phyloP scores from a whole-genome alignment of 2,888 invertebrate species.

The Ophion obscuratus region DNA sequence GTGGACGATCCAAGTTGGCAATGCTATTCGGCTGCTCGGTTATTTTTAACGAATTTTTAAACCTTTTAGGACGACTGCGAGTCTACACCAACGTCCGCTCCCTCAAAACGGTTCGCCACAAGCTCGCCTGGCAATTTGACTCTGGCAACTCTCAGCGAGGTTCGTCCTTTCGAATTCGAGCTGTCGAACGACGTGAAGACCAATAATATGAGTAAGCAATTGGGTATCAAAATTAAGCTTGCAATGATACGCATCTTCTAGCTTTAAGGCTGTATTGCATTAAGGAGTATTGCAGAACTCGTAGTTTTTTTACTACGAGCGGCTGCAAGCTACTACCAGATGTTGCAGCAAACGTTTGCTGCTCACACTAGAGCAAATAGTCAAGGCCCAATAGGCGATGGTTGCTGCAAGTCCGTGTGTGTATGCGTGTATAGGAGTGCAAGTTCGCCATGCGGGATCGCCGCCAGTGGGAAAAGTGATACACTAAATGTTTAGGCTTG shows the following conservation, averaged over 20 bases:
- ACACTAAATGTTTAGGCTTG: too few species aligned
- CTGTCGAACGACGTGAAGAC: conserved; percentile 60
- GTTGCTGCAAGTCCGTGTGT: too few species aligned
- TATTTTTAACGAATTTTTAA: not conserved
- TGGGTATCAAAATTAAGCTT: not conserved
- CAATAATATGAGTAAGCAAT: conserved; percentile 70
- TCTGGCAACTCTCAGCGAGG: conserved; percentile 74
- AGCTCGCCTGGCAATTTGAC: conserved; percentile 70
- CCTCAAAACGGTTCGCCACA: conserved; percentile 72
- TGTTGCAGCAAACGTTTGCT: too few species aligned
- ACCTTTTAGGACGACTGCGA: conserved; percentile 44
- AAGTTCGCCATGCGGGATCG: too few species aligned
- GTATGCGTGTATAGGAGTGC: too few species aligned
- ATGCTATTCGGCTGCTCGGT: not conserved
- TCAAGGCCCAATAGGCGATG: too few species aligned
- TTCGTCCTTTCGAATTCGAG: conserved; percentile 73
- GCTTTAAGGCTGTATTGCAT: not conserved
- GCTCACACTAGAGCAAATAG: too few species aligned
- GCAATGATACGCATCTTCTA: not conserved
- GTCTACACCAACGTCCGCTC: conserved; percentile 59
- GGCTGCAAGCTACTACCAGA: too few species aligned
- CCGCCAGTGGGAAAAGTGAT: too few species aligned
- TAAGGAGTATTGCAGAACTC: too few species aligned
- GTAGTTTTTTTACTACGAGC: too few species aligned
- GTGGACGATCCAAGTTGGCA: too few species aligned